Percentiles rank a stretch among this genome's conserved stretches.
Conservation (phyloP, 2,113 vertebrate species). For the Cepphus grylle region DNA sequence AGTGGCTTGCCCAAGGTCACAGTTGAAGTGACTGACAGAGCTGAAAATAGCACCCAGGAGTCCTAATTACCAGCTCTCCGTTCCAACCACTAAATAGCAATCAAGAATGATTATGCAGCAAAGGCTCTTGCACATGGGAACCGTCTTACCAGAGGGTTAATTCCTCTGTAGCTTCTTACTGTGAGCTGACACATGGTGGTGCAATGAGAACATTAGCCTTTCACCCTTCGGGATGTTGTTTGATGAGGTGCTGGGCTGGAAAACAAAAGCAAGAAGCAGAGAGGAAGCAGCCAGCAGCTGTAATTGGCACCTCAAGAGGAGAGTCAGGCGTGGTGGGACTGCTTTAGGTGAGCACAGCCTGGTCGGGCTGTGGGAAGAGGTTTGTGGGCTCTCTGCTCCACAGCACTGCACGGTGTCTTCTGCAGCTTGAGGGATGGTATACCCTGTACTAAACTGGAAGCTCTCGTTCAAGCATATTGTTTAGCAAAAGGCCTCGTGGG, state of each 20-base stretch:
- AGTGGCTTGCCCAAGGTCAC: not conserved
- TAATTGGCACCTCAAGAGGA: not conserved
- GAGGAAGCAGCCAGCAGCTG: not conserved
- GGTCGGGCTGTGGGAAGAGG: not conserved
- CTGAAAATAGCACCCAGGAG: not conserved
- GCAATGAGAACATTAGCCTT: not conserved
- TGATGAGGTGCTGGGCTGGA: not conserved
- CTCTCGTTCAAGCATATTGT: accelerated
- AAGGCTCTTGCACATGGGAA: not conserved
- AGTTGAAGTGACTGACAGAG: not conserved
- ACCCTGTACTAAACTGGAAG: not conserved
- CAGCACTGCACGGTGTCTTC: not conserved
- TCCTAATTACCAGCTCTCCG: not conserved
- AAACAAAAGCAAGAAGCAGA: not conserved
- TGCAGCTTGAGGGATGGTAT: not conserved
- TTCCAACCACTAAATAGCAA: not conserved
- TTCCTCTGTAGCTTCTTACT: not conserved
- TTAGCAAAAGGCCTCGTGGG: not conserved
- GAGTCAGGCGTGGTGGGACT: accelerated
- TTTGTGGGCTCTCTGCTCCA: not conserved
- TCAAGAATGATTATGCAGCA: not conserved
- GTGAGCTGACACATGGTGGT: not conserved
- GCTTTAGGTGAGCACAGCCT: not conserved
- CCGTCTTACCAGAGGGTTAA: not conserved
- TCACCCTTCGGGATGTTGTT: not conserved